Evolutionary conservation across 2,113 vertebrate species (phyloP).

Genomic region (Phyllopteryx taeniolatus): DNA sequence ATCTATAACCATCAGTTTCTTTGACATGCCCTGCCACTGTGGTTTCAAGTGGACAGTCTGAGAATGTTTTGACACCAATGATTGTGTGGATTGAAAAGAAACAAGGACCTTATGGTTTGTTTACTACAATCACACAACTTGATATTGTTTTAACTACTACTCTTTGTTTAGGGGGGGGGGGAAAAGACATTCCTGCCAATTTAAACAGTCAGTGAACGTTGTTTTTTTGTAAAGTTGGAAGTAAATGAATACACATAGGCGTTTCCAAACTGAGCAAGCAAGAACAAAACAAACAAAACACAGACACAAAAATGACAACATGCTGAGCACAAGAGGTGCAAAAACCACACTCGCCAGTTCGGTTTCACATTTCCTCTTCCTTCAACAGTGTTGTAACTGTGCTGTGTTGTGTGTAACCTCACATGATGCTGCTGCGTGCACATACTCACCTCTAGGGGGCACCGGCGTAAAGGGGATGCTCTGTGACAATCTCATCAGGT

Average conservation of each 20-base stretch:
- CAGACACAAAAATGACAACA: neutral
- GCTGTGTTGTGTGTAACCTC: neutral
- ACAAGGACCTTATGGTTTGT: neutral
- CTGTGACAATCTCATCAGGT: constrained; percentile 97
- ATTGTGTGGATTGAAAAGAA: neutral
- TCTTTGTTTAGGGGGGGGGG: neutral
- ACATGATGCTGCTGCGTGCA: neutral
- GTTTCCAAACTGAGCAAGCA: neutral
- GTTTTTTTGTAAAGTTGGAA: neutral
- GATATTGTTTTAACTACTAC: neutral
- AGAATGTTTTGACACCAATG: neutral
- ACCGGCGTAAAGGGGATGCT: constrained; percentile 98
- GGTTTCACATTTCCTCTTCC: constrained; percentile 29
- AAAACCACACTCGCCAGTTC: constrained; percentile 6
- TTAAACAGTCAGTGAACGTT: neutral
- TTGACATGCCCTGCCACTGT: neutral
- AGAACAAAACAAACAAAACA: neutral
- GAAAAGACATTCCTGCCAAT: neutral
- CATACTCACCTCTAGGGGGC: constrained; percentile 88
- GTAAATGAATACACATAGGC: neutral
- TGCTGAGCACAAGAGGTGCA: neutral
- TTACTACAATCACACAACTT: neutral
- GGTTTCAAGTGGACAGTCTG: neutral
- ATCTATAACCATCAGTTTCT: too few species aligned
- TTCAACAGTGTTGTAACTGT: neutral